phyloP scores from a whole-genome alignment of 2,113 vertebrate genomes.

The Deroptyus accipitrinus region DNA sequence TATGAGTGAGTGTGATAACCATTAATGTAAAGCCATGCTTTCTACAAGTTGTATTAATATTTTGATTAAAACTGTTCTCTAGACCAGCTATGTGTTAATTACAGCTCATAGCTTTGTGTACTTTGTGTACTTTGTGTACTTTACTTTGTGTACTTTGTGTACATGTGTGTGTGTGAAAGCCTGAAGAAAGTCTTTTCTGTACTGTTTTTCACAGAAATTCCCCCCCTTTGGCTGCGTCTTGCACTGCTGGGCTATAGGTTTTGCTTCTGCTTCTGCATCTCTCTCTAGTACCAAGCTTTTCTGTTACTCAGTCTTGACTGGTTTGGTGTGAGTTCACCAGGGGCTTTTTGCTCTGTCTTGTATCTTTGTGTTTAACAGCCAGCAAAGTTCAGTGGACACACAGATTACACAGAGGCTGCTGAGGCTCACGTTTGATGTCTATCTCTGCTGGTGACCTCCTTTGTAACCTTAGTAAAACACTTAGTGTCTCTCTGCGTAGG shows the following conservation, averaged over 20 bases:
- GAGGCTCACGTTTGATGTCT: neutral
- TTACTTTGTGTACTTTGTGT: neutral
- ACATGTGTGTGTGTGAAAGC: neutral
- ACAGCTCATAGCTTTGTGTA: neutral
- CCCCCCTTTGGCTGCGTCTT: neutral
- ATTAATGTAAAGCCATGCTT: neutral
- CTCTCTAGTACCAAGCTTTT: neutral
- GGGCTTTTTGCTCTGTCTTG: neutral
- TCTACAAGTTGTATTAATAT: neutral
- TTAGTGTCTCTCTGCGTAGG: rapidly evolving
- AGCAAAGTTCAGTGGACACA: neutral
- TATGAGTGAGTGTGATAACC: neutral
- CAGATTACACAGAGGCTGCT: neutral
- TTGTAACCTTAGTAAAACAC: neutral
- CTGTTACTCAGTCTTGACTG: neutral
- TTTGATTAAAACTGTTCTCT: neutral
- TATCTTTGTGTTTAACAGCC: conserved; percentile 16
- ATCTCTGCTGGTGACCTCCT: neutral
- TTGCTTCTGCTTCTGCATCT: neutral
- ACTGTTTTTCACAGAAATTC: neutral
- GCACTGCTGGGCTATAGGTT: neutral
- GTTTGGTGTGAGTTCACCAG: conserved; percentile 34
- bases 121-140: neutral
- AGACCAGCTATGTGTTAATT: neutral
- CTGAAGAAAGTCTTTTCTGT: neutral